Evolutionary conservation across 2,113 vertebrate genomes (phyloP).

Genomic region (Desmodus rotundus): DNA sequence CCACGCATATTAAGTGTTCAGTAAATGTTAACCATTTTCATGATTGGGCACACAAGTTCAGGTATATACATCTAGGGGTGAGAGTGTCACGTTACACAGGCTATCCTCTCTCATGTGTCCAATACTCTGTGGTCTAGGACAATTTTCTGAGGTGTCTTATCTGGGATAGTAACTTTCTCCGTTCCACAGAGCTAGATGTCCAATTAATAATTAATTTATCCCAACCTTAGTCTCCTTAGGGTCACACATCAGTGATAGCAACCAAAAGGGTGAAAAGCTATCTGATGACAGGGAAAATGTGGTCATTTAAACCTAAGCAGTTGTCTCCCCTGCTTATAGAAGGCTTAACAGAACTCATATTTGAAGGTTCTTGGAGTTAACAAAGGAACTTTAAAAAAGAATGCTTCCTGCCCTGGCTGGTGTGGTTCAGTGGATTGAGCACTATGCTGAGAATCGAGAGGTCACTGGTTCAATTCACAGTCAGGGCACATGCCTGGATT

Average conservation of each 20-base stretch:
- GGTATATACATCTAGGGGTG: neutral
- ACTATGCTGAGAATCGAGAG: no score
- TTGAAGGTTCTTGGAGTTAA: conserved; percentile 15
- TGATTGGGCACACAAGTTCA: neutral
- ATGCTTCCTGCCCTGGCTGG: neutral
- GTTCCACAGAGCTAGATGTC: neutral
- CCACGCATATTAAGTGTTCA: neutral
- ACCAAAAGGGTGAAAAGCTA: neutral
- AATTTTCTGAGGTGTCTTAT: neutral
- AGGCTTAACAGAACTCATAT: neutral
- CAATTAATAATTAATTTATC: neutral
- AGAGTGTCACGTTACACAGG: neutral
- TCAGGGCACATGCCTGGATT: no score
- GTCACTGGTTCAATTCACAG: no score
- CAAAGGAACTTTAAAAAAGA: conserved; percentile 47
- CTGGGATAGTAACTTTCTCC: neutral
- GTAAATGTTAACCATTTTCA: neutral
- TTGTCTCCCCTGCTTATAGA: neutral
- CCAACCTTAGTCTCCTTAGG: neutral
- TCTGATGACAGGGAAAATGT: neutral
- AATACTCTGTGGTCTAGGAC: neutral
- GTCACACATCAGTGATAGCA: neutral
- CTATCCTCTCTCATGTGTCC: neutral
- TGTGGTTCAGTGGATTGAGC: no score
- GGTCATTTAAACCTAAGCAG: neutral